Evolutionary conservation across 2,888 invertebrate species (phyloP).

Genomic region (Andrena minutula): DNA sequence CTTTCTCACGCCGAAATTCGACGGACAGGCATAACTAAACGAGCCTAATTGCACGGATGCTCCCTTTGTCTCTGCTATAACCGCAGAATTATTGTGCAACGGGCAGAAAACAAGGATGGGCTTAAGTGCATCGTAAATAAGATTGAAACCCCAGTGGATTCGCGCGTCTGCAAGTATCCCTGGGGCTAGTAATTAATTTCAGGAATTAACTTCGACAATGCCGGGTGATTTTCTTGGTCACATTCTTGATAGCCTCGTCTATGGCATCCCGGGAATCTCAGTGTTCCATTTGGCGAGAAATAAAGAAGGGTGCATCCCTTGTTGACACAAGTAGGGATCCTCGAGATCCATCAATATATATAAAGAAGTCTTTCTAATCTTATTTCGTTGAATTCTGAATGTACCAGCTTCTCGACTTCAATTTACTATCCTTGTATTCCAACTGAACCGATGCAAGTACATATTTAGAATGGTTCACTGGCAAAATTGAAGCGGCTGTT

Average conservation of each 20-base stretch:
- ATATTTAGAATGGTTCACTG: background rate
- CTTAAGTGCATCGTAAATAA: background rate
- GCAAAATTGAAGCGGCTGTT: background rate
- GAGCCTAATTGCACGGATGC: conserved; percentile 41
- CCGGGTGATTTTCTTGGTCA: too few relatives aligned
- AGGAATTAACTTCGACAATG: too few relatives aligned
- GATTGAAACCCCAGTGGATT: background rate
- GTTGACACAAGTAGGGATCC: too few relatives aligned
- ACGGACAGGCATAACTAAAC: conserved; percentile 29
- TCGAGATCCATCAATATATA: background rate
- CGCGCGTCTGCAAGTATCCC: background rate
- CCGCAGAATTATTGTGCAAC: conserved; percentile 29
- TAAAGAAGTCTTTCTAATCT: background rate
- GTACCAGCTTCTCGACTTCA: background rate
- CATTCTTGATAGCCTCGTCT: too few relatives aligned
- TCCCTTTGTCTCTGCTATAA: conserved; percentile 1
- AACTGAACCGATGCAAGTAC: background rate
- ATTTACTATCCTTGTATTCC: background rate
- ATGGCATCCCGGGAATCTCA: too few relatives aligned
- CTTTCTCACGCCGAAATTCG: conserved; percentile 53
- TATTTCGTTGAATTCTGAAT: background rate
- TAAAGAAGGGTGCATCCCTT: too few relatives aligned
- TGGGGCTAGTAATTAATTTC: background rate
- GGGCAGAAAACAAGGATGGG: background rate
- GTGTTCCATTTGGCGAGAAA: too few relatives aligned